Percentiles rank a stretch among this genome's conserved stretches.
Conservation (phyloP, 2,888 invertebrate species). For the Yponomeuta sedellus region DNA sequence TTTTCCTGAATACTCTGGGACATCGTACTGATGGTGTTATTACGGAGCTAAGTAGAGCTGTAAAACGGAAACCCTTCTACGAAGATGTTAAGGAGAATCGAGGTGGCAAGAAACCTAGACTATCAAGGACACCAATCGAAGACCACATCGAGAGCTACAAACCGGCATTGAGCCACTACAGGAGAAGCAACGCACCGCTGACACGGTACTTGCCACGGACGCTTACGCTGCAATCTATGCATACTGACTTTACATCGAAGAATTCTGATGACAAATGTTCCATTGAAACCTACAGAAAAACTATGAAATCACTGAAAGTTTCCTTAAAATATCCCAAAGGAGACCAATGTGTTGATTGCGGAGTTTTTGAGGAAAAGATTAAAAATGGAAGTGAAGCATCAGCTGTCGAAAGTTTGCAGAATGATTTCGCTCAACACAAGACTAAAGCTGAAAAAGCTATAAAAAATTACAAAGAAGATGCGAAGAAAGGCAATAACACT, state of each 20-base stretch:
- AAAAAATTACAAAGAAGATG: too few species aligned
- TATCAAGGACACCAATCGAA: constrained; percentile 20
- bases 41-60: constrained; percentile 19
- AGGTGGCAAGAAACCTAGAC: constrained; percentile 21
- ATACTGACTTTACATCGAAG: constrained; percentile 20
- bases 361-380: constrained; percentile 19
- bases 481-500: too few species aligned
- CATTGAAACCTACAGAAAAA: constrained; percentile 16
- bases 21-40: constrained; percentile 17
- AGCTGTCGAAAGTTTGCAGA: constrained; percentile 16
- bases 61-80: constrained; percentile 17
- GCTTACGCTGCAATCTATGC: constrained; percentile 21
- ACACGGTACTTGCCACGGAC: constrained; percentile 21
- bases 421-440: constrained; percentile 19
- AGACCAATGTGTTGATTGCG: constrained; percentile 21
- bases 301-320: constrained; percentile 22
- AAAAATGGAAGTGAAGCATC: constrained; percentile 16
- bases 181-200: constrained; percentile 21
- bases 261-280: constrained; percentile 19
- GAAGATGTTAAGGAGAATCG: constrained; percentile 19
- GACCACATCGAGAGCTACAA: constrained; percentile 22
- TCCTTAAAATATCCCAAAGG: constrained; percentile 19
- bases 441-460: constrained; percentile 17
- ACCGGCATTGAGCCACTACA: constrained; percentile 19
- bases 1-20: constrained; percentile 21